Evolutionary conservation across 2,888 invertebrate species (phyloP), one percentile per base, ranked within the genome.

Genomic region (Biston betularia): DNA sequence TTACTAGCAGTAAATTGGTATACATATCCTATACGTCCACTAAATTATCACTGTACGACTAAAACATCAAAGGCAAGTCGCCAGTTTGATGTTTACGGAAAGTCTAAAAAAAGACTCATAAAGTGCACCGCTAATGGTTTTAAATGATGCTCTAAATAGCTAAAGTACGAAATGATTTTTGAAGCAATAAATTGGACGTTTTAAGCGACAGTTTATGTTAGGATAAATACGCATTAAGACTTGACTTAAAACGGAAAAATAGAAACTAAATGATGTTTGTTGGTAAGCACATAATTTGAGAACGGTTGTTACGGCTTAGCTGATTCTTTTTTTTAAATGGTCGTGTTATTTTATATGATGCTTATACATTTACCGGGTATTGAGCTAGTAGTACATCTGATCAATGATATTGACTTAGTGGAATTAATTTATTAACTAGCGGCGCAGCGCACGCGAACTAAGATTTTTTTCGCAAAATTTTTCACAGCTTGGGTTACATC

Each of bases 111-210:
- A 74, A 69, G 33, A 49, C 5, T 57, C 70, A 66, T 78, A 78
- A 82, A 82, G 74, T 74, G 63, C 58, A 70, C 54, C 76, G 64
- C 79, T 84, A 83, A 84, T 81, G 79, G 77, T 69, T 73, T 75
- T 64, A 75, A 81, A 80, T 82, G 78, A 81, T 74, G 76, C 78
- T 80, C 77, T 77, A 81, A 84, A 83, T 81, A 82, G 71, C 76
- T 76, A 65, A 73, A 75, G 77, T 76, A 73, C 70, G 66, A 71
- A 80, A 75, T 76, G 74, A 80, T 81, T 78, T 79, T 79, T 79
- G 62, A 74, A 74, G 76, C 65, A 74, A 79, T 83, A 79, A 83
- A 82, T 82, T 80, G 64, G 62, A 62, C 6, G 54, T 56, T 65
- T 69, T 57, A 71, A 56, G 54, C 57, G 69, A 64, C 60, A 64